These are phyloP conservation scores for Orchestes rusci DNA, from an alignment of 2,888 invertebrate species.

Conservation along the genomic window DNA sequence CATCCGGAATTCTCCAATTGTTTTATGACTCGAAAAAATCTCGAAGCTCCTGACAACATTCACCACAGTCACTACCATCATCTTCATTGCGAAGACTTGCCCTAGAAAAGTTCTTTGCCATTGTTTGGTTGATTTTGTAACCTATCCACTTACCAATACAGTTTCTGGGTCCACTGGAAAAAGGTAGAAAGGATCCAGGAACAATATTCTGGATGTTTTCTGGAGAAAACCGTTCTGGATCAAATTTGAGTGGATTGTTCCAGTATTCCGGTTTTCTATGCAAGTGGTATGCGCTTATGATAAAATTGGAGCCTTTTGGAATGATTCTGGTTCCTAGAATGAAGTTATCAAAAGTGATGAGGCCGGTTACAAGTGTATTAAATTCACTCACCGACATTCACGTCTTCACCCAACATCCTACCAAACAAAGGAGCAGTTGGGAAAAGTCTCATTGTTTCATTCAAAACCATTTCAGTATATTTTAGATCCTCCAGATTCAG, in stretches of 20 bases:
- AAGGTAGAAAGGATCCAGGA: slow-evolving; percentile 2
- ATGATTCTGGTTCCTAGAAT: no score
- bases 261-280: slow-evolving; percentile 5
- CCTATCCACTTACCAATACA: slow-evolving; percentile 7
- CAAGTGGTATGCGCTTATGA: not conserved
- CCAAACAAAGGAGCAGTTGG: slow-evolving; percentile 4
- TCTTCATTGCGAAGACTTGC: not conserved
- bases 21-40: slow-evolving; percentile 5
- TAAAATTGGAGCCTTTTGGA: slow-evolving; percentile 1
- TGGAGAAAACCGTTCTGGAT: slow-evolving; percentile 5
- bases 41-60: slow-evolving; percentile 1
- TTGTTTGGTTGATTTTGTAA: no score
- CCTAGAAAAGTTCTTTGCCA: no score
- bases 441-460: slow-evolving; percentile 1
- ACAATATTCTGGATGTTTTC: slow-evolving; percentile 5
- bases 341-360: no score
- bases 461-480: slow-evolving; percentile 2
- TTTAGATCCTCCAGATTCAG: not conserved
- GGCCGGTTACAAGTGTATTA: no score
- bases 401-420: slow-evolving; percentile 1
- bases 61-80: slow-evolving; percentile 3
- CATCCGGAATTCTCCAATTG: slow-evolving; percentile 1
- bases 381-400: slow-evolving; percentile 6
- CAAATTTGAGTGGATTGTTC: slow-evolving; percentile 3
- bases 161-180: slow-evolving; percentile 7